Percentiles rank a stretch among this genome's conserved stretches.
These are phyloP conservation scores for Furnarius figulus DNA, from an alignment of 2,113 vertebrate genomes.

Conservation along the genomic window DNA sequence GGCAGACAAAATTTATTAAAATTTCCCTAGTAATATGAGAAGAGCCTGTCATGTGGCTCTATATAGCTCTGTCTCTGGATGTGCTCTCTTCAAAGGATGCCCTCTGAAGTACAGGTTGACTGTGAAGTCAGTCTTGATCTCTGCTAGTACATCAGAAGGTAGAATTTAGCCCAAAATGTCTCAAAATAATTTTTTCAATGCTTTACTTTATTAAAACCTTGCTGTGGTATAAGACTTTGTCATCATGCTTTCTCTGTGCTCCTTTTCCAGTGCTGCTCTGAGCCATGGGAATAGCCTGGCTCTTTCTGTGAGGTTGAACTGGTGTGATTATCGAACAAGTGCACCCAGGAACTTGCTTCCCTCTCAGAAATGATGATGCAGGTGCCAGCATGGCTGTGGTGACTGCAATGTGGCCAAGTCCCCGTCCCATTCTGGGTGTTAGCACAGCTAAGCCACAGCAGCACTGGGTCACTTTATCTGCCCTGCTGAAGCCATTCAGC, in stretches of 20 bases:
- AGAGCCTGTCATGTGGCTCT: neutral
- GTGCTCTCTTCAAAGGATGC: neutral
- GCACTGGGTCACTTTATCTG: neutral
- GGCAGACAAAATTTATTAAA: neutral
- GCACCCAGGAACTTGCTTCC: neutral
- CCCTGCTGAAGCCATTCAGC: fast-evolving
- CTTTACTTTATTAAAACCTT: neutral
- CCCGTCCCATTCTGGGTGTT: neutral
- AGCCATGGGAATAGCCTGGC: neutral
- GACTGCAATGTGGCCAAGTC: fast-evolving
- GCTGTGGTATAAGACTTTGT: neutral
- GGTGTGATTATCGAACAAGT: neutral
- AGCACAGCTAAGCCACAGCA: neutral
- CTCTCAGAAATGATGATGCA: neutral
- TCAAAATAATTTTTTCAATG: neutral
- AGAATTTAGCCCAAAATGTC: neutral
- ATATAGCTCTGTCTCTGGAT: neutral
- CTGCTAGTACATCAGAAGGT: neutral
- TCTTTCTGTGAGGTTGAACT: neutral
- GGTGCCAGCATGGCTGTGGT: neutral
- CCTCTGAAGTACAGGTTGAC: neutral
- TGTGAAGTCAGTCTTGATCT: neutral
- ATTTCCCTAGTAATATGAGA: neutral
- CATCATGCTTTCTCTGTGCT: neutral
- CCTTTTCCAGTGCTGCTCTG: neutral